Evolutionary conservation across 37 sponge, comb jelly and placozoan species (phyloP).

Genomic region (Lycopodina hypogea): DNA sequence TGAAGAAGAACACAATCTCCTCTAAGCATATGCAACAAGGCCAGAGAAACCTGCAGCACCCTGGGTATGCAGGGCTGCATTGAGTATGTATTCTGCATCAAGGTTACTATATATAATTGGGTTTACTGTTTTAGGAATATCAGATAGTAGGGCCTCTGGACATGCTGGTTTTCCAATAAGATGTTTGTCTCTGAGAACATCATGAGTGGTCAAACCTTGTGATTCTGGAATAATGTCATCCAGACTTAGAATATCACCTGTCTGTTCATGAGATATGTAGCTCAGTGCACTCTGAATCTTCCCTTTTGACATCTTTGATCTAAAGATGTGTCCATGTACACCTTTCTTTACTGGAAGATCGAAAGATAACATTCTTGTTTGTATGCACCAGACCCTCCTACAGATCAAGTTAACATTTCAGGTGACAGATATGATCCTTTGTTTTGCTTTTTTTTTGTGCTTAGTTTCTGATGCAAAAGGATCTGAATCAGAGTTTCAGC

Average conservation of each 20-base stretch:
- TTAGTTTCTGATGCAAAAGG: slow-evolving; percentile 10
- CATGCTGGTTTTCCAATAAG: slow-evolving; percentile 9
- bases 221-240: slow-evolving; percentile 17
- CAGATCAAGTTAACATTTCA: no score
- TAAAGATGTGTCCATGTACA: no score
- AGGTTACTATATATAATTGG: no score
- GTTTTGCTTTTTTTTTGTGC: slow-evolving; percentile 16
- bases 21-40: slow-evolving; percentile 35
- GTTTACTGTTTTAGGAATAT: not conserved
- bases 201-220: not conserved
- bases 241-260: not conserved
- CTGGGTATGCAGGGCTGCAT: not conserved
- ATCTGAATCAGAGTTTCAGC: slow-evolving; percentile 14
- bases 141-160: not conserved
- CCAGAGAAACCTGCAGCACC: slow-evolving; percentile 29
- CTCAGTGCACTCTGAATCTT: not conserved
- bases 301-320: not conserved
- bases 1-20: slow-evolving; percentile 18
- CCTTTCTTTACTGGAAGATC: no score
- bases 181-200: slow-evolving; percentile 30
- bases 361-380: no score
- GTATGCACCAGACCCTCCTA: no score
- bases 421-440: slow-evolving; percentile 2
- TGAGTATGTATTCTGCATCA: no score
- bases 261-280: slow-evolving; percentile 1